These are phyloP conservation scores for Suncus etruscus DNA, from an alignment of 2,113 vertebrate genomes.

Conservation along the genomic window DNA sequence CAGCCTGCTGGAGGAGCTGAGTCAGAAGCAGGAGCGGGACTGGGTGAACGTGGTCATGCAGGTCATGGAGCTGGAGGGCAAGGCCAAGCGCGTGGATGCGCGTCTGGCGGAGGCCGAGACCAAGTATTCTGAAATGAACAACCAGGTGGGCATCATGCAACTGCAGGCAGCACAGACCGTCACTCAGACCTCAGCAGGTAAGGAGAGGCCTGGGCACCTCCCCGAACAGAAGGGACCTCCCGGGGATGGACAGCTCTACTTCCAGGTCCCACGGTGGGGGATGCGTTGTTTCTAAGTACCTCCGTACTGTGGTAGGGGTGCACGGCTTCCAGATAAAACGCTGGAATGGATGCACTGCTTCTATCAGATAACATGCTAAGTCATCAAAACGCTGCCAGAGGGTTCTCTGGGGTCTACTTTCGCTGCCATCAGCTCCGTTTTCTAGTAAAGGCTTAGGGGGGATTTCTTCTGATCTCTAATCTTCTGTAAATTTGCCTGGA, in stretches of 20 bases:
- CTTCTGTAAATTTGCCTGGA: not conserved
- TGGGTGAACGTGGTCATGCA: constrained; percentile 92
- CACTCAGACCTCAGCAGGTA: constrained; percentile 95
- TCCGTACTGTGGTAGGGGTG: too few species aligned
- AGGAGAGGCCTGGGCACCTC: constrained; percentile 76
- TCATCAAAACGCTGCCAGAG: too few species aligned
- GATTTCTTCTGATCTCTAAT: not conserved
- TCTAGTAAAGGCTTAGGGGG: not conserved
- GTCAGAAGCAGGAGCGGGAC: constrained; percentile 93
- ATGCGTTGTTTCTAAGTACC: too few species aligned
- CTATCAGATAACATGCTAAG: too few species aligned
- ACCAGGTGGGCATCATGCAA: constrained; percentile 96
- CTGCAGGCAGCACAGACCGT: constrained; percentile 94
- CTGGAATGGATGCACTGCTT: not conserved
- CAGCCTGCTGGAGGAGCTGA: constrained; percentile 91
- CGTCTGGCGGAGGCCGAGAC: constrained; percentile 94
- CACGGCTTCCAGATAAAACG: not conserved
- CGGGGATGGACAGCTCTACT: too few species aligned
- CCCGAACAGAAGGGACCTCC: too few species aligned
- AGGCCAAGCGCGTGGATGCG: constrained; percentile 90
- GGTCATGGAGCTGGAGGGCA: constrained; percentile 95
- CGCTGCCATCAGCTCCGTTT: not conserved
- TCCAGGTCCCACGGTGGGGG: too few species aligned
- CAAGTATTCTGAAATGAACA: constrained; percentile 98
- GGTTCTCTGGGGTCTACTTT: not conserved